Conservation (phyloP, 2,113 vertebrate genomes). For the Campylorhamphus procurvoides region DNA sequence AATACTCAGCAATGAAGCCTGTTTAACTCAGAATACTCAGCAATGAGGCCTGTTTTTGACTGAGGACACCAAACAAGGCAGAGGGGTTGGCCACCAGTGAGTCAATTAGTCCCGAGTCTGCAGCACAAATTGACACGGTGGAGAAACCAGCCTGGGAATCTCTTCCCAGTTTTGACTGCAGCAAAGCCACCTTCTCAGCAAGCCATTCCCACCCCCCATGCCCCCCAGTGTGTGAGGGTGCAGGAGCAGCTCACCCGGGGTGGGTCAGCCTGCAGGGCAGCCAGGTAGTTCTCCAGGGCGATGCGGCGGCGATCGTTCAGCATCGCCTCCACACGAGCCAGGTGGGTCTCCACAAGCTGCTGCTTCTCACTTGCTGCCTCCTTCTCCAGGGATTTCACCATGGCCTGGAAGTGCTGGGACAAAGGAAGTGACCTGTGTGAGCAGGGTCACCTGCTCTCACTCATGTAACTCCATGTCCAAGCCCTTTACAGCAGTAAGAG, state of each 20-base stretch:
- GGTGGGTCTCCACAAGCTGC: conserved; percentile 96
- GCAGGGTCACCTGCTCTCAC: background rate
- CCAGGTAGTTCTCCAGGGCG: conserved; percentile 94
- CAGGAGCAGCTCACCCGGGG: conserved; percentile 77
- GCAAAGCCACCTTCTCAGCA: background rate
- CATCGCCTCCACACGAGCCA: conserved; percentile 96
- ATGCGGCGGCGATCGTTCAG: conserved; percentile 92
- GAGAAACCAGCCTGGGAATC: background rate
- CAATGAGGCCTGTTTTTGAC: background rate
- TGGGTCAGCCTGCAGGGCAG: conserved; percentile 91
- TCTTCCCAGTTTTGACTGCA: background rate
- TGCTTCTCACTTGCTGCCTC: conserved; percentile 97
- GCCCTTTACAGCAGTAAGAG: background rate
- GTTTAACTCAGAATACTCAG: background rate
- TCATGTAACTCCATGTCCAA: background rate
- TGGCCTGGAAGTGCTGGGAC: conserved; percentile 91
- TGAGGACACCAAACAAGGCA: background rate
- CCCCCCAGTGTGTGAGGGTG: rapidly evolving
- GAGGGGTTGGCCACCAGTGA: background rate
- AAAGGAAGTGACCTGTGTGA: background rate
- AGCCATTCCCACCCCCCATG: background rate
- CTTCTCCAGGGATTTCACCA: conserved; percentile 96
- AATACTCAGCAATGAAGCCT: background rate
- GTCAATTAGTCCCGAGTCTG: background rate
- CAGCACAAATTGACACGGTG: background rate